phyloP scores from a whole-genome alignment of 1,140 invertebrate species.

The Brachionus rubens region DNA sequence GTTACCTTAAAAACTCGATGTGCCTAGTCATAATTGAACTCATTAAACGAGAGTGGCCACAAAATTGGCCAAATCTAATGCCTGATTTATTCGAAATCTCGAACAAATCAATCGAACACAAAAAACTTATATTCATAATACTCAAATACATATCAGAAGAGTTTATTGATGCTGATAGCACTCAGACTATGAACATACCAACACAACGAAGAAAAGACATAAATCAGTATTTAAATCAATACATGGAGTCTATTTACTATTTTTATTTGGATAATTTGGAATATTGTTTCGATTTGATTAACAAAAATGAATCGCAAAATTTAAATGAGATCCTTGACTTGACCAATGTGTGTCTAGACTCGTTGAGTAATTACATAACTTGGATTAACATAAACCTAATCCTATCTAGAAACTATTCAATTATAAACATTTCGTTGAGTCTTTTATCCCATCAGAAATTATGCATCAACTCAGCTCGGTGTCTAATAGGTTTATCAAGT shows the following conservation, averaged over 20 bases:
- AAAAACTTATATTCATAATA: conserved; percentile 29
- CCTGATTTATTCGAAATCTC: conserved; percentile 30
- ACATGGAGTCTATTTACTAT: conserved; percentile 8
- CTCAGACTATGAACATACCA: background rate
- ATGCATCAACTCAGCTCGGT: conserved; percentile 8
- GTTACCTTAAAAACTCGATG: conserved; percentile 22
- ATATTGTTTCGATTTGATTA: background rate
- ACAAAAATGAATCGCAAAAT: background rate
- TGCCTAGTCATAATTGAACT: conserved; percentile 37
- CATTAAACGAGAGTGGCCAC: conserved; percentile 33
- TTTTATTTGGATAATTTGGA: conserved; percentile 12
- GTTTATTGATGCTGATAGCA: conserved; percentile 23
- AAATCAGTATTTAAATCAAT: conserved; percentile 23
- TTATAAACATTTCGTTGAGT: conserved; percentile 27
- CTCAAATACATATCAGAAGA: conserved; percentile 43
- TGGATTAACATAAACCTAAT: conserved; percentile 40
- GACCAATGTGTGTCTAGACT: conserved; percentile 27
- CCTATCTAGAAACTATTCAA: background rate
- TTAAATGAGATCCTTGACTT: background rate
- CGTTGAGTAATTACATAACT: conserved; percentile 12
- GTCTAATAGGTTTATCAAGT: background rate
- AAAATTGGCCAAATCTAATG: conserved; percentile 40
- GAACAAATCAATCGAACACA: conserved; percentile 1
- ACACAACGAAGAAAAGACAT: conserved; percentile 40
- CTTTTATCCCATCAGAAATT: conserved; percentile 1